Percentiles rank a stretch among this genome's conserved stretches.
These are phyloP conservation scores for Oligia fasciuncula DNA, from an alignment of 2,888 invertebrate genomes.

Conservation along the genomic window DNA sequence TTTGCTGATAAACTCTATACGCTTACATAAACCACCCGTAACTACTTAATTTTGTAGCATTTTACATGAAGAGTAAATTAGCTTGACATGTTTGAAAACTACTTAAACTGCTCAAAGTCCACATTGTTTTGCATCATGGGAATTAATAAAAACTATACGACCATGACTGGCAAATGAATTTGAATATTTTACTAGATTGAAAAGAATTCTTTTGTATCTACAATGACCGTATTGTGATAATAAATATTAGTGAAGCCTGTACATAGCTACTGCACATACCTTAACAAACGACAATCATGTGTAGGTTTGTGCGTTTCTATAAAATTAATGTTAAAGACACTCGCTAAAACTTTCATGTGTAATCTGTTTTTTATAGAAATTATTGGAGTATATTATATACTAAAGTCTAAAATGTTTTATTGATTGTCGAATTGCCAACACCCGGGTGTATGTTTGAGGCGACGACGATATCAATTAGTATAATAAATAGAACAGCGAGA, in stretches of 20 bases:
- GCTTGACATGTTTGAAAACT: constrained; percentile 29
- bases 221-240: constrained; percentile 77
- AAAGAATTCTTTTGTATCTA: constrained; percentile 52
- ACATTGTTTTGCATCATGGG: constrained; percentile 40
- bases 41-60: constrained; percentile 48
- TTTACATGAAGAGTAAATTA: constrained; percentile 32
- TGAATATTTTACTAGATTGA: constrained; percentile 44
- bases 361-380: constrained; percentile 71
- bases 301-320: constrained; percentile 74
- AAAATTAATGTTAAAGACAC: constrained; percentile 62
- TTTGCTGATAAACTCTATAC: constrained; percentile 41
- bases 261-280: constrained; percentile 75
- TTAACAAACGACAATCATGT: constrained; percentile 69
- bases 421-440: constrained; percentile 87
- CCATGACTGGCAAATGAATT: constrained; percentile 49
- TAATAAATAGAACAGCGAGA: constrained; percentile 50
- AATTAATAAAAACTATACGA: constrained; percentile 28
- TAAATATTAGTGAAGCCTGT: constrained; percentile 77
- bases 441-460: constrained; percentile 72
- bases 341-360: constrained; percentile 66
- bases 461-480: constrained; percentile 55
- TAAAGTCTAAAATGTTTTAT: constrained; percentile 73
- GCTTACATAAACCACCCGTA: constrained; percentile 18
- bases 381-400: constrained; percentile 70
- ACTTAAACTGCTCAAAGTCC: constrained; percentile 43